phyloP scores from a whole-genome alignment of 1,140 invertebrate genomes.

The Sarcophaga bullata region DNA sequence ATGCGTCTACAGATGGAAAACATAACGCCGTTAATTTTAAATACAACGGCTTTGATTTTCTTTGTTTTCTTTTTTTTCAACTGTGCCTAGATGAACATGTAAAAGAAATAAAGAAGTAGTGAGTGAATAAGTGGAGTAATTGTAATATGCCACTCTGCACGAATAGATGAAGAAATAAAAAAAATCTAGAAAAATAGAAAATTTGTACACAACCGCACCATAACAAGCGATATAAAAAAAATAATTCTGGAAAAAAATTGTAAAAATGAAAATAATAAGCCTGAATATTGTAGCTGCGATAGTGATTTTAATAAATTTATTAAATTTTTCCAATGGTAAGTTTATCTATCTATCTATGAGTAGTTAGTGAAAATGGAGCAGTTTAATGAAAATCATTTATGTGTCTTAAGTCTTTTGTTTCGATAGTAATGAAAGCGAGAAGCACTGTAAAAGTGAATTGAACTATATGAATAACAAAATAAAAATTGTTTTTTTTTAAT shows the following conservation, averaged over 20 bases:
- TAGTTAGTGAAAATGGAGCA: neutral
- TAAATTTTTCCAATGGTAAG: constrained; percentile 41
- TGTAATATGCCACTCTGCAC: constrained; percentile 30
- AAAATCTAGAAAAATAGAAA: neutral
- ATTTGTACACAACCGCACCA: neutral
- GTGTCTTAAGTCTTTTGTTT: constrained; percentile 47
- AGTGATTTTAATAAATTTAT: constrained; percentile 20
- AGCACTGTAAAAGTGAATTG: neutral
- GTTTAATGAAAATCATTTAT: neutral
- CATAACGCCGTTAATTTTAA: too few relatives aligned
- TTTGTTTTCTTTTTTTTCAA: too few relatives aligned
- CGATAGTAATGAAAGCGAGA: neutral
- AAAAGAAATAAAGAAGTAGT: too few relatives aligned
- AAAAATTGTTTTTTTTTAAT: neutral
- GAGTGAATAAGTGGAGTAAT: neutral
- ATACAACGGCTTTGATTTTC: too few relatives aligned
- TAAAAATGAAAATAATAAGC: constrained; percentile 29
- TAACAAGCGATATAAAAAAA: neutral
- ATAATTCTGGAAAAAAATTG: neutral
- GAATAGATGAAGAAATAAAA: neutral
- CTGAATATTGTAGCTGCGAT: constrained; percentile 29
- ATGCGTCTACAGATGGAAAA: too few relatives aligned
- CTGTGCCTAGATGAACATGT: too few relatives aligned
- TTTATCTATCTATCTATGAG: too few relatives aligned
- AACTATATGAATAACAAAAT: neutral